These are phyloP conservation scores for Pyrrhia umbra DNA, from an alignment of 2,888 invertebrate genomes.

Conservation along the genomic window DNA sequence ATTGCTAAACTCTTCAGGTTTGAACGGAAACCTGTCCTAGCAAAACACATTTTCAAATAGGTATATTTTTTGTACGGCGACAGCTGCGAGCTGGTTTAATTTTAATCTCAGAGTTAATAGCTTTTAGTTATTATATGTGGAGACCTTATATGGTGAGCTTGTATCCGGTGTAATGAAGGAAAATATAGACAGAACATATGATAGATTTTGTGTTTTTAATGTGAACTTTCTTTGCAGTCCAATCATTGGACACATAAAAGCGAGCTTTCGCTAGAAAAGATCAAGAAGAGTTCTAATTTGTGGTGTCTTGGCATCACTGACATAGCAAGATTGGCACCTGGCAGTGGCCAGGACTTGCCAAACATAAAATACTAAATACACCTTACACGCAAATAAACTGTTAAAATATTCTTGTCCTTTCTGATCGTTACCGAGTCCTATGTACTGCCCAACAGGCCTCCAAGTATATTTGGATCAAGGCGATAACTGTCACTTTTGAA, in stretches of 20 bases:
- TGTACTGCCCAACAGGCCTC: conserved; percentile 45
- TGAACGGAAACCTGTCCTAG: conserved; percentile 49
- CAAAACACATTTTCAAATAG: conserved; percentile 16
- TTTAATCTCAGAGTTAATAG: conserved; percentile 37
- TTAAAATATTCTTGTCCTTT: conserved; percentile 11
- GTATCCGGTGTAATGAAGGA: not conserved
- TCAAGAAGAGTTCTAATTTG: no score
- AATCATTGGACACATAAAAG: not conserved
- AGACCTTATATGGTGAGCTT: conserved; percentile 16
- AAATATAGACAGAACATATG: conserved; percentile 10
- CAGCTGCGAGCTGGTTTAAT: conserved; percentile 30
- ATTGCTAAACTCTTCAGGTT: conserved; percentile 51
- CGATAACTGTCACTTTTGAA: conserved; percentile 69
- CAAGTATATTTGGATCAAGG: conserved; percentile 69
- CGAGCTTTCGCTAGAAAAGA: not conserved
- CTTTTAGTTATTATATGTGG: conserved; percentile 16
- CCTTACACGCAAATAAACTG: no score
- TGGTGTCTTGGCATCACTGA: not conserved
- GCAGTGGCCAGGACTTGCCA: no score
- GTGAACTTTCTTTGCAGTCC: not conserved
- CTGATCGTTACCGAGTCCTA: conserved; percentile 40
- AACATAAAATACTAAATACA: no score
- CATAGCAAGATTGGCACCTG: no score
- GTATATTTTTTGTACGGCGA: conserved; percentile 30
- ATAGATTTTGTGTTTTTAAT: not conserved